Evolutionary conservation across 2,797 vertebrate genomes (phyloP).

Genomic region (Acanthornis magna): DNA sequence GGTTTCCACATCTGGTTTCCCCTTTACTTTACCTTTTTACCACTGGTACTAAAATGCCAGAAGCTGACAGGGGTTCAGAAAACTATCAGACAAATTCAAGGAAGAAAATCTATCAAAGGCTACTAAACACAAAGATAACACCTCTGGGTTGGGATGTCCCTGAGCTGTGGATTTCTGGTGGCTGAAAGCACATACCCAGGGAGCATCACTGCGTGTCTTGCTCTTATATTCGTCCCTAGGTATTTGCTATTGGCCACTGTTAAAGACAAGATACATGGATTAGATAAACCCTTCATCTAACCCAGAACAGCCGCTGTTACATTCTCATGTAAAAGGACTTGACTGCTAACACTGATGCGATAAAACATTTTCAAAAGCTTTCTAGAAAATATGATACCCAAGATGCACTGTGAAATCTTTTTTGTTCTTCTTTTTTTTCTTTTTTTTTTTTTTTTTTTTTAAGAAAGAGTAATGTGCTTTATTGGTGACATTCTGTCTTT

Average conservation of each 20-base stretch:
- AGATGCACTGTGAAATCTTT: not conserved
- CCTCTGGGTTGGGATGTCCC: conserved; percentile 2
- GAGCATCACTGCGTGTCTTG: not conserved
- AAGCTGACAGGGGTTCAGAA: conserved; percentile 1
- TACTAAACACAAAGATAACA: conserved; percentile 30
- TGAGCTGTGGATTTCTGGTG: conserved; percentile 8
- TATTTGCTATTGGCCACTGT: conserved; percentile 8
- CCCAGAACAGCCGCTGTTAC: not conserved
- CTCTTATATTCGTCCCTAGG: conserved; percentile 31
- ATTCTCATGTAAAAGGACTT: conserved; percentile 39
- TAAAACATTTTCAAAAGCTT: conserved; percentile 47
- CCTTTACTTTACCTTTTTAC: not conserved
- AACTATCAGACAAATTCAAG: conserved; percentile 20
- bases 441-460: not conserved
- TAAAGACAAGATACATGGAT: conserved; percentile 42
- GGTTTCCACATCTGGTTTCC: not conserved
- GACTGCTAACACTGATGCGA: conserved; percentile 37
- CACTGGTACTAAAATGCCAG: not conserved
- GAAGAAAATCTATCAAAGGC: conserved; percentile 35
- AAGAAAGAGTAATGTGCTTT: not conserved
- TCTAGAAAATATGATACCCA: not conserved
- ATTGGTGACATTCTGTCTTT: not conserved
- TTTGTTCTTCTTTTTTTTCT: not conserved
- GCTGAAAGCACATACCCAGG: not conserved
- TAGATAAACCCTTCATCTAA: conserved; percentile 51